Evolutionary conservation across 2,797 vertebrate genomes (phyloP).

Genomic region (Schizopygopsis pylzovi): DNA sequence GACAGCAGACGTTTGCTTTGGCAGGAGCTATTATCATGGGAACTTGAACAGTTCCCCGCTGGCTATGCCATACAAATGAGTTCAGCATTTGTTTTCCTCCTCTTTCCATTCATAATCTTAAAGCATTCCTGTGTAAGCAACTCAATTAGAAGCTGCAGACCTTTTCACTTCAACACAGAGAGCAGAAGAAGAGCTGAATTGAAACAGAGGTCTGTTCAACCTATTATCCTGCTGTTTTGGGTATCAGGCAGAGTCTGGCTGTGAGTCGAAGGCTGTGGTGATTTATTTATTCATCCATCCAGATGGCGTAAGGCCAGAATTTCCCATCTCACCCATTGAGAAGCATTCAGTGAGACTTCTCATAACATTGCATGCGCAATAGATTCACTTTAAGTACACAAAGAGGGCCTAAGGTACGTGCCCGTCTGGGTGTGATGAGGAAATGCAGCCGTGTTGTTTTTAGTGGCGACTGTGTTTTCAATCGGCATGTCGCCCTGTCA

Average conservation of each 20-base stretch:
- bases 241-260: constrained; percentile 40
- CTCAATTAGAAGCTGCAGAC: constrained; percentile 62
- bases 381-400: constrained; percentile 51
- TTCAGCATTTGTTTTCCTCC: constrained; percentile 64
- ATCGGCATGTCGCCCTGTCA: constrained; percentile 47
- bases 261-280: constrained; percentile 27
- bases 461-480: constrained; percentile 45
- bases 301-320: constrained; percentile 27
- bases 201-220: constrained; percentile 47
- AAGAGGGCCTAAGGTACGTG: constrained; percentile 26
- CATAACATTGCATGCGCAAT: constrained; percentile 51
- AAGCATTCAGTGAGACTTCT: constrained; percentile 45
- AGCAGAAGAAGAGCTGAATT: constrained; percentile 55
- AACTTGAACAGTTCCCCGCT: constrained; percentile 69
- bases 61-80: constrained; percentile 65
- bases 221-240: constrained; percentile 47
- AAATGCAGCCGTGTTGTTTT: constrained; percentile 53
- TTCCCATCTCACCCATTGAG: constrained; percentile 41
- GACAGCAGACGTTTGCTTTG: constrained; percentile 81
- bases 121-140: constrained; percentile 65
- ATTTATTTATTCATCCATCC: constrained; percentile 58
- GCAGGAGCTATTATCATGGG: constrained; percentile 77
- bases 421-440: constrained; percentile 33
- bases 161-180: constrained; percentile 69
- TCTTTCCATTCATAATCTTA: constrained; percentile 66